These are phyloP conservation scores for Resseliella maxima DNA, from an alignment of 2,888 invertebrate genomes.

Conservation along the genomic window DNA sequence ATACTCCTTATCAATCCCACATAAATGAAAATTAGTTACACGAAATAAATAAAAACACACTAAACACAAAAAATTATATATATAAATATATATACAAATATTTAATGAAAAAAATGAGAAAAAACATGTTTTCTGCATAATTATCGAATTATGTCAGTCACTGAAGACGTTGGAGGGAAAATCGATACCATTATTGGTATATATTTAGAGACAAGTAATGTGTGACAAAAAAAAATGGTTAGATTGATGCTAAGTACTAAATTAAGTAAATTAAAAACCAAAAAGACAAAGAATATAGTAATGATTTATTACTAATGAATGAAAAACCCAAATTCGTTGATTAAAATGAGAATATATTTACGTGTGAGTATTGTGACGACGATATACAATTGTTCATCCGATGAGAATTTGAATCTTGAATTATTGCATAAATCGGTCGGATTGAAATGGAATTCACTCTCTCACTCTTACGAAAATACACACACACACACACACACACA, in stretches of 20 bases:
- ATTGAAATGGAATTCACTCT: no score
- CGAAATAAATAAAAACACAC: background rate
- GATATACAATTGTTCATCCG: background rate
- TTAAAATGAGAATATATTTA: background rate
- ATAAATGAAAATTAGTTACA: background rate
- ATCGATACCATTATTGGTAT: background rate
- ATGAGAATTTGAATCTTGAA: background rate
- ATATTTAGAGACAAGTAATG: background rate
- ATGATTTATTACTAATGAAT: background rate
- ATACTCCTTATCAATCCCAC: no score
- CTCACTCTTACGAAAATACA: background rate
- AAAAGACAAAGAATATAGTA: background rate
- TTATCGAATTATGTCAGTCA: slow-evolving; percentile 37
- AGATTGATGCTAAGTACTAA: slow-evolving; percentile 32
- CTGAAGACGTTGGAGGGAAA: background rate
- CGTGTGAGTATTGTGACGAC: background rate
- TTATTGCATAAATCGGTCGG: no score
- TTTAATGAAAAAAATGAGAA: background rate
- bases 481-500: background rate
- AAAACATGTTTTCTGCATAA: background rate
- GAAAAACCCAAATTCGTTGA: background rate
- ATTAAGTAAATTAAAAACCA: background rate
- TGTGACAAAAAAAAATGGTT: background rate
- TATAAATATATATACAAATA: background rate
- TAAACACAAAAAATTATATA: background rate